phyloP scores from a whole-genome alignment of 2,888 invertebrate genomes.

The Crematogaster levior region DNA sequence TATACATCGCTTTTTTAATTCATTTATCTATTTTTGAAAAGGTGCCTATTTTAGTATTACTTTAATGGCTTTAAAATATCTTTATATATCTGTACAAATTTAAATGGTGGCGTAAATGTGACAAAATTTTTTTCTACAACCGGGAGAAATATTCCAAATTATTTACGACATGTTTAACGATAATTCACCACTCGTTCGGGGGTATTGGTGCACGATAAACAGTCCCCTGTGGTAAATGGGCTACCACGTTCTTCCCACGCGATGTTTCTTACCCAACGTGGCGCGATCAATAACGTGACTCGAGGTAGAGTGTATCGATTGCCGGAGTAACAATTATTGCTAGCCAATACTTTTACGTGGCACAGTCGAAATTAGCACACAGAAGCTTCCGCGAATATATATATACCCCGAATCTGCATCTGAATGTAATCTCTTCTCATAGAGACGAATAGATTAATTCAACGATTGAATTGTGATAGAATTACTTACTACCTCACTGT shows the following conservation, averaged over 20 bases:
- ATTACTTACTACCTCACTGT: background rate
- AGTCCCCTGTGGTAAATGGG: slow-evolving; percentile 67
- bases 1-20: background rate
- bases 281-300: slow-evolving; percentile 72
- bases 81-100: background rate
- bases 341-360: slow-evolving; percentile 63
- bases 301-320: slow-evolving; percentile 69
- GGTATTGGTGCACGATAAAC: slow-evolving; percentile 57
- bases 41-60: background rate
- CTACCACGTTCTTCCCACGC: slow-evolving; percentile 75
- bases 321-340: slow-evolving; percentile 74
- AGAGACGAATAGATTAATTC: slow-evolving; percentile 13
- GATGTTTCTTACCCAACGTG: slow-evolving; percentile 72
- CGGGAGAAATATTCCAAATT: background rate
- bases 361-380: slow-evolving; percentile 44
- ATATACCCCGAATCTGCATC: background rate
- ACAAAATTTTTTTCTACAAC: background rate
- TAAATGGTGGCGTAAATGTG: background rate
- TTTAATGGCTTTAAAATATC: background rate
- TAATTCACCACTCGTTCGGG: slow-evolving; percentile 17
- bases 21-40: background rate
- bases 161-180: background rate
- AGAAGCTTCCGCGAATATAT: background rate
- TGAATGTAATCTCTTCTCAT: slow-evolving; percentile 6
- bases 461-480: slow-evolving; percentile 11